These are phyloP conservation scores for Falco peregrinus DNA, from an alignment of 2,797 vertebrate genomes.

Conservation along the genomic window DNA sequence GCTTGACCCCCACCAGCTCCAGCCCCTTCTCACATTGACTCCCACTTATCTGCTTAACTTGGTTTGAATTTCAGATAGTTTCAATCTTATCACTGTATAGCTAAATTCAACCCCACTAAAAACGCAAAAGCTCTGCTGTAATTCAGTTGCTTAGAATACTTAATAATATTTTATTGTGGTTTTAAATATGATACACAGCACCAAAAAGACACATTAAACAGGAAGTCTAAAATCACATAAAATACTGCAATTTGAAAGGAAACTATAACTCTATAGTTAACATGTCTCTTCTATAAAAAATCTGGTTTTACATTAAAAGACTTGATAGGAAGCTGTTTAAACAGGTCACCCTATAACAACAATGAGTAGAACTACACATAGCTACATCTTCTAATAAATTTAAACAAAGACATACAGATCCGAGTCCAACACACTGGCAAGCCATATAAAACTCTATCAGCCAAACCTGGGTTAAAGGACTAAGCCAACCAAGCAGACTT, in stretches of 20 bases:
- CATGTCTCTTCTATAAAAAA: not conserved
- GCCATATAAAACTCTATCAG: not conserved
- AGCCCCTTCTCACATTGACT: not conserved
- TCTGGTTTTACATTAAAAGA: not conserved
- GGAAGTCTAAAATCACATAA: not conserved
- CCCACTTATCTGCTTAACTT: not conserved
- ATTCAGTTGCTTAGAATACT: not conserved
- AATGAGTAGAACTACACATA: not conserved
- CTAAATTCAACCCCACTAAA: not conserved
- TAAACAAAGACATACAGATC: not conserved
- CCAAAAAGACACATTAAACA: not conserved
- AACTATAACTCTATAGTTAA: not conserved
- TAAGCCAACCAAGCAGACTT: not conserved
- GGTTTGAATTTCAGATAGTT: not conserved
- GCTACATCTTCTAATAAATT: not conserved
- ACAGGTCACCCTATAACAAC: not conserved
- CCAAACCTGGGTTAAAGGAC: not conserved
- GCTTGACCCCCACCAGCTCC: not conserved
- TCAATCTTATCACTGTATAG: not conserved
- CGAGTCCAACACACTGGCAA: not conserved
- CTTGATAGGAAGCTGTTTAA: not conserved
- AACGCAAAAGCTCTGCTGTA: not conserved
- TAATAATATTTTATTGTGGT: not conserved
- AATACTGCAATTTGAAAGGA: not conserved
- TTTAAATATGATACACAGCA: not conserved